Evolutionary conservation across 2,797 vertebrate genomes (phyloP).

Genomic region (Chelonia mydas): DNA sequence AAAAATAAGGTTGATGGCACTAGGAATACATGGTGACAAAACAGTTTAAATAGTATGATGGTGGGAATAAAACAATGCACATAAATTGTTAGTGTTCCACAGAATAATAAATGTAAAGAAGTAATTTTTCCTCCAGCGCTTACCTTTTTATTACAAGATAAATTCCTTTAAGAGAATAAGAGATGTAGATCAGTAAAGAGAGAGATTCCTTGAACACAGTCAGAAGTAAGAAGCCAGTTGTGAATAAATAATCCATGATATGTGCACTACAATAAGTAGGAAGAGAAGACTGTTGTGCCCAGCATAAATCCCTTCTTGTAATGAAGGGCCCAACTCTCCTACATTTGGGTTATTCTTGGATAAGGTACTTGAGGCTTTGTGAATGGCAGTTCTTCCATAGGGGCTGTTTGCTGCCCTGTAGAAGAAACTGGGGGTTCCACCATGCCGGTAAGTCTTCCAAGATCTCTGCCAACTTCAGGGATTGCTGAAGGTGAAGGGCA

Average conservation of each 20-base stretch:
- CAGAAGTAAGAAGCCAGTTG: background rate
- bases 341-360: rapidly evolving
- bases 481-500: background rate
- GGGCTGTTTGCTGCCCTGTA: background rate
- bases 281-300: background rate
- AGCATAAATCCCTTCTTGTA: background rate
- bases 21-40: background rate
- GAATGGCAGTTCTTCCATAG: background rate
- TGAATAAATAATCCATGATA: conserved; percentile 43
- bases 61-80: background rate
- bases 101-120: conserved; percentile 11
- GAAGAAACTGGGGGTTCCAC: background rate
- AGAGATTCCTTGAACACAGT: background rate
- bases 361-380: background rate
- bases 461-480: background rate
- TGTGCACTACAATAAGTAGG: background rate
- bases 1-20: conserved; percentile 26
- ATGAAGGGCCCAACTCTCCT: background rate
- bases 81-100: background rate
- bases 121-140: background rate
- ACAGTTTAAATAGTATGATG: background rate
- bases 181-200: background rate
- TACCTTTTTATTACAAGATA: background rate
- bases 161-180: conserved; percentile 25
- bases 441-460: background rate